A percentile compares a stretch with the other conserved stretches of the same genome.
phyloP scores from a whole-genome alignment of 1,140 invertebrate genomes.

The Hycleus phaleratus region DNA sequence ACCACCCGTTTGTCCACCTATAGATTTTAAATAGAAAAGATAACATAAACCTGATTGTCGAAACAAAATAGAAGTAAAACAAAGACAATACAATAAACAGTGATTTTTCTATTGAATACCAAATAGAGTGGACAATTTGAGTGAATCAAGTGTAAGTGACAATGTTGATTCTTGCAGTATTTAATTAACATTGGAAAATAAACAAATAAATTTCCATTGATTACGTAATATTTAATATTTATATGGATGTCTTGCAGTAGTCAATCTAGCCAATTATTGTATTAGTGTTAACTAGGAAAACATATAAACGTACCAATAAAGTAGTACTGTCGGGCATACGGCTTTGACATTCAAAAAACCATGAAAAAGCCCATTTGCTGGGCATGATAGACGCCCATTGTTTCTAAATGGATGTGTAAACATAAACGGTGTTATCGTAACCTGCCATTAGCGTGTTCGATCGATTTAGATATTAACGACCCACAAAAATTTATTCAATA shows the following conservation, averaged over 20 bases:
- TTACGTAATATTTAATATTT: too few relatives aligned
- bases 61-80: too few relatives aligned
- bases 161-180: too few relatives aligned
- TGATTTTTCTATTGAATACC: too few relatives aligned
- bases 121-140: neutral
- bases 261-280: constrained; percentile 11
- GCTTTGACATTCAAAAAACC: constrained; percentile 3
- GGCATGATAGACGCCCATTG: constrained; percentile 14
- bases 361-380: constrained; percentile 12
- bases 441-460: constrained; percentile 12
- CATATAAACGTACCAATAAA: constrained; percentile 4
- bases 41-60: too few relatives aligned
- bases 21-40: too few relatives aligned
- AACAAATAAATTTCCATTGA: too few relatives aligned
- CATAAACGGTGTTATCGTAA: constrained; percentile 14
- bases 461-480: constrained; percentile 12
- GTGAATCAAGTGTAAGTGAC: too few relatives aligned
- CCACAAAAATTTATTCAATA: too few relatives aligned
- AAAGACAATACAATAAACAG: too few relatives aligned
- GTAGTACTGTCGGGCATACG: neutral
- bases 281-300: constrained; percentile 4
- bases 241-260: constrained; percentile 3
- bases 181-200: too few relatives aligned
- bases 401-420: constrained; percentile 15
- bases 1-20: constrained; percentile 7